Percentiles rank a stretch among this genome's conserved stretches.
Evolutionary conservation across 2,113 vertebrate genomes (phyloP).

Genomic region (Eonycteris spelaea): DNA sequence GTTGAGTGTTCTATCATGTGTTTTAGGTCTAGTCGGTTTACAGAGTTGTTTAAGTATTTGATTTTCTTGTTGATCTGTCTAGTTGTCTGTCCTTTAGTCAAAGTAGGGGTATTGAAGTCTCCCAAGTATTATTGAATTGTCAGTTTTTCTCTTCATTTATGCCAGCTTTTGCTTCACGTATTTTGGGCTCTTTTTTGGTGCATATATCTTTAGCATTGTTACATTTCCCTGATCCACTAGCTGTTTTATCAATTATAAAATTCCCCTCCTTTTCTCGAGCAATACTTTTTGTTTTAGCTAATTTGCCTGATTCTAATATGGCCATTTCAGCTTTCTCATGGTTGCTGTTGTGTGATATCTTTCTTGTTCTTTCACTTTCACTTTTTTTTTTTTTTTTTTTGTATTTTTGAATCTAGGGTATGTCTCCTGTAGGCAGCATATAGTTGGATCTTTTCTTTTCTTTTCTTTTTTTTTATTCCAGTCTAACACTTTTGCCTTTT

Average conservation of each 20-base stretch:
- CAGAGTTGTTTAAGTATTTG: background rate
- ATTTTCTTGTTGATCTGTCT: background rate
- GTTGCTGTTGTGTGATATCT: background rate
- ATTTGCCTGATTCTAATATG: background rate
- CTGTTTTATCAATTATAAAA: background rate
- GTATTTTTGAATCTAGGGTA: background rate
- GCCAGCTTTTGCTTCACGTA: background rate
- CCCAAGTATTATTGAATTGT: background rate
- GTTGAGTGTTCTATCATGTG: background rate
- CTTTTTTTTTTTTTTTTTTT: background rate
- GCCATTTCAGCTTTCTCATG: background rate
- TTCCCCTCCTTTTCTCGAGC: background rate
- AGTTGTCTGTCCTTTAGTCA: background rate
- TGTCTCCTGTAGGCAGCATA: background rate
- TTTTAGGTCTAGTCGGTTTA: background rate
- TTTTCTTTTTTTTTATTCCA: background rate
- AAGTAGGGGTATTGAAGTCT: background rate
- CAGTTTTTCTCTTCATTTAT: background rate
- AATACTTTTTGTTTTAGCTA: background rate
- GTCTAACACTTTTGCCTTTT: background rate
- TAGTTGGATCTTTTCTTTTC: background rate
- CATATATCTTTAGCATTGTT: background rate
- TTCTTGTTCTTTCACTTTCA: background rate
- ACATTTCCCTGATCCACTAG: background rate
- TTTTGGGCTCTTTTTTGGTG: slow-evolving; percentile 9